Evolutionary conservation across 2,113 vertebrate genomes (phyloP).

Genomic region (Vombatus ursinus): DNA sequence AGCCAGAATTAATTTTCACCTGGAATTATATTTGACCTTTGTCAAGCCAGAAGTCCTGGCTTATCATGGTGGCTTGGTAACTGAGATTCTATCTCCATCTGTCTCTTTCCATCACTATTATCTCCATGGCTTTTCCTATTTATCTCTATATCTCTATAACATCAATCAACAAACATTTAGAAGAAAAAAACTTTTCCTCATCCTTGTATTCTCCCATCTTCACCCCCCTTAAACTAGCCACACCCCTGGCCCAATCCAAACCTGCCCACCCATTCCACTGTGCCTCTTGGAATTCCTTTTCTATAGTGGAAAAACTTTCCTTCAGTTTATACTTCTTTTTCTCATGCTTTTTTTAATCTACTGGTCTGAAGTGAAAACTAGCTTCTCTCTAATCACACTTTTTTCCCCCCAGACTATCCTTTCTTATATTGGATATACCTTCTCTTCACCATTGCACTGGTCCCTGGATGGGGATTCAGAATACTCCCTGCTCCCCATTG

Average conservation of each 20-base stretch:
- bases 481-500: not conserved
- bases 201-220: not conserved
- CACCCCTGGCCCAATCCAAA: not conserved
- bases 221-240: not conserved
- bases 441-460: not conserved
- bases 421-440: not conserved
- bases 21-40: not conserved
- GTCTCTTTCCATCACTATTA: too few species aligned
- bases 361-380: too few species aligned
- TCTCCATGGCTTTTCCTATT: not conserved
- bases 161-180: not conserved
- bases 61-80: not conserved
- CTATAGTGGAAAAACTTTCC: not conserved
- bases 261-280: not conserved
- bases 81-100: too few species aligned
- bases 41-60: not conserved
- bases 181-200: too few species aligned
- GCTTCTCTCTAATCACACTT: too few species aligned
- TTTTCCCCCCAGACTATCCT: not conserved
- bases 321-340: not conserved
- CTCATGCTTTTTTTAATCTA: not conserved
- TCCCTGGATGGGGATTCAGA: not conserved
- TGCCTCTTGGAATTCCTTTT: not conserved
- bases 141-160: not conserved
- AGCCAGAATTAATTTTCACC: not conserved